A percentile compares a stretch with the other conserved stretches of the same genome.
phyloP scores from a whole-genome alignment of 2,113 vertebrate species.

The Chaetops frenatus region DNA sequence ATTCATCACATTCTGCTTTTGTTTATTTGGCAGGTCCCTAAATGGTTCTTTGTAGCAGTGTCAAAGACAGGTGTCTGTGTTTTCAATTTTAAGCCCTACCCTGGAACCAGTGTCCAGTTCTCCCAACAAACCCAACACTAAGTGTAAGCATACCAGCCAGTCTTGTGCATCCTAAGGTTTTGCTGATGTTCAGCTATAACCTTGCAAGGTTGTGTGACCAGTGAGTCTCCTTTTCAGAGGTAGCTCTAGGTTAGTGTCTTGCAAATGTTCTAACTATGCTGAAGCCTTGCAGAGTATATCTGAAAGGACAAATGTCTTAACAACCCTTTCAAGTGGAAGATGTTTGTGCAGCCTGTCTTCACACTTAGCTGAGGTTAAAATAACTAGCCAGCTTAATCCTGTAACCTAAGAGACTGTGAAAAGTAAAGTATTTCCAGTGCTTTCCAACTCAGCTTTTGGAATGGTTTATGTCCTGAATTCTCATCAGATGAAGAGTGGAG shows the following conservation, averaged over 20 bases:
- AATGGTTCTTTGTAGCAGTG: background rate
- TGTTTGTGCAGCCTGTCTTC: background rate
- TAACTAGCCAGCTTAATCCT: background rate
- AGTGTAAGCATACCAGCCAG: background rate
- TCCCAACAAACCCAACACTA: background rate
- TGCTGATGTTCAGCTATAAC: background rate
- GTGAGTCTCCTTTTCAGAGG: background rate
- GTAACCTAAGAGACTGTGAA: background rate
- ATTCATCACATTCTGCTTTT: background rate
- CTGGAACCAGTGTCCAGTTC: background rate
- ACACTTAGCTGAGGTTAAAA: background rate
- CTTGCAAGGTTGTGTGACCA: background rate
- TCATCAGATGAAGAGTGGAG: background rate
- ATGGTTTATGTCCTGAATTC: background rate
- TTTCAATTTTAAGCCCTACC: fast-evolving
- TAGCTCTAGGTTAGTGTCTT: background rate
- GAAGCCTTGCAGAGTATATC: background rate
- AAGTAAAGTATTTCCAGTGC: background rate
- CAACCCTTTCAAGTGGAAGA: background rate
- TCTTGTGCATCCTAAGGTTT: background rate
- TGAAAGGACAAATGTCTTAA: background rate
- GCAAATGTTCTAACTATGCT: background rate
- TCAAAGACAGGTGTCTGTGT: background rate
- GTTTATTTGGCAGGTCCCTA: background rate
- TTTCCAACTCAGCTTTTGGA: background rate